Evolutionary conservation across 2,113 vertebrate species (phyloP).

Genomic region (Xerus inauris): DNA sequence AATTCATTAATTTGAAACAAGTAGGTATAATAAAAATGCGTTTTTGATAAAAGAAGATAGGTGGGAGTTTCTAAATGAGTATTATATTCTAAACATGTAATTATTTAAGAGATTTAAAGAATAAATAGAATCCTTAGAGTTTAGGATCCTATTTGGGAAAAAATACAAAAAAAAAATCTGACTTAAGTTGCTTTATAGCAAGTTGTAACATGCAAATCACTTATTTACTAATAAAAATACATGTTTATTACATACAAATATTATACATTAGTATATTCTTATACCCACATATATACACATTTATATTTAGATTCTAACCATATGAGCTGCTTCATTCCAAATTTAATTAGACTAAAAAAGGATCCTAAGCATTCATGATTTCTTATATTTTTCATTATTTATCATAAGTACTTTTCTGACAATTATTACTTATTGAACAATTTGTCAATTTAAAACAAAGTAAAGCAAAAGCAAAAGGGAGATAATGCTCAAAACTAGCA

Average conservation of each 20-base stretch:
- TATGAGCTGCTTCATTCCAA: not conserved
- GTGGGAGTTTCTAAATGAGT: not conserved
- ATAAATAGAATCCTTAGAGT: not conserved
- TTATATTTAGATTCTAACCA: not conserved
- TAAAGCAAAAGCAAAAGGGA: not conserved
- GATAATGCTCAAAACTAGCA: not conserved
- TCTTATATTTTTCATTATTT: not conserved
- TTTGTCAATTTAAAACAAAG: not conserved
- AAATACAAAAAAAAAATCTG: not conserved
- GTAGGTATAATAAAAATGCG: not conserved
- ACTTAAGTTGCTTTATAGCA: not conserved
- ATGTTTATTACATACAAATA: not conserved
- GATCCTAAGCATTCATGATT: not conserved
- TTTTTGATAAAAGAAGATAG: not conserved
- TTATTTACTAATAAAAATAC: not conserved
- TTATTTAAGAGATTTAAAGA: not conserved
- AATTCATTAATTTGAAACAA: conserved; percentile 2
- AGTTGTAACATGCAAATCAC: not conserved
- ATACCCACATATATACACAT: not conserved
- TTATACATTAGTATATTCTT: not conserved
- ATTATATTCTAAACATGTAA: not conserved
- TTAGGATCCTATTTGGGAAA: not conserved
- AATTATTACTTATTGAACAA: not conserved
- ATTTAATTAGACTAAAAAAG: not conserved
- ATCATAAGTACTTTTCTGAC: not conserved